A percentile compares a stretch with the other conserved stretches of the same genome.
phyloP scores from a whole-genome alignment of 2,113 vertebrate species.

The Micromys minutus region DNA sequence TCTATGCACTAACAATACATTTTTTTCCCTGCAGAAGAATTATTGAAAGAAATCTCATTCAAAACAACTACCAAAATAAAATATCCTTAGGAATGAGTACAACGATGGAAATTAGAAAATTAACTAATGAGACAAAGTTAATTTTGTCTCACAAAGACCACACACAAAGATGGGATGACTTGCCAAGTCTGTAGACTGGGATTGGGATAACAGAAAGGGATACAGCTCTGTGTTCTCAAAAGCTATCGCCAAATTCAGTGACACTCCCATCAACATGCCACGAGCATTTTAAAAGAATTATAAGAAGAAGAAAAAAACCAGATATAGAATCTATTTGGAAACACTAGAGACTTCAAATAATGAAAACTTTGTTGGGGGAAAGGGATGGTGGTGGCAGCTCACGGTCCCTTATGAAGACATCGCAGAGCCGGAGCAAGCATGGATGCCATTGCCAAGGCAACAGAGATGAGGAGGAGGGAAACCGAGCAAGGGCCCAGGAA shows the following conservation, averaged over 20 bases:
- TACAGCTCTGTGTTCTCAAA: neutral
- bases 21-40: neutral
- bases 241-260: neutral
- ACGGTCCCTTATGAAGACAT: neutral
- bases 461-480: neutral
- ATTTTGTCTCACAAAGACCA: too few relatives aligned
- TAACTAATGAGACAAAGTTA: neutral
- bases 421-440: neutral
- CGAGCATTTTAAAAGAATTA: neutral
- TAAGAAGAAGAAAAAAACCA: neutral
- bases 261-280: neutral
- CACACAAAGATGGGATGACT: neutral
- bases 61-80: neutral
- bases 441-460: neutral
- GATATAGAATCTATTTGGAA: neutral
- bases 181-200: neutral
- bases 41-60: neutral
- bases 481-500: neutral
- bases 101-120: neutral
- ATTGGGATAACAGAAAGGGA: neutral
- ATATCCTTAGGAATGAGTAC: neutral
- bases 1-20: neutral
- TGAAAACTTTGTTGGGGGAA: neutral
- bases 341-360: neutral
- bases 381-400: neutral